Evolutionary conservation across 2,797 vertebrate genomes (phyloP), one percentile per base, ranked within the genome.

Genomic region (Philypnodon macrostomus): DNA sequence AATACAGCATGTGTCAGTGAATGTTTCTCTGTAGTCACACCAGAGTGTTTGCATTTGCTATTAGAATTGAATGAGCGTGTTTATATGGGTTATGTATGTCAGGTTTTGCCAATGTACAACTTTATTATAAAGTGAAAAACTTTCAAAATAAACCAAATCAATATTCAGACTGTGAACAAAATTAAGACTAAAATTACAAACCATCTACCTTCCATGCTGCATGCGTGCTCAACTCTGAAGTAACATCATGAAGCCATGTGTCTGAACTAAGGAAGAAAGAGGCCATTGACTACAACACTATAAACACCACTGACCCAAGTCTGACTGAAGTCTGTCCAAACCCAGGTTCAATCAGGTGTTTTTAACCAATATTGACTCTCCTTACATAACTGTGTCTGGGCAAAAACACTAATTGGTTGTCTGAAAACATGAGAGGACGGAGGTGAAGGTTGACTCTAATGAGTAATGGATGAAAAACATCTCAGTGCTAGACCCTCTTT

Each of bases 281-380:
- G 49, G 59, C 54, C 76, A 72, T 87, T 87, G 76, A 86, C 56
- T 40, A 47, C 53, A 50, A 32, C 23, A 27, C 46, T 48, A 51
- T 69, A 71, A 84, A 84, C 79, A 75, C 46, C 60, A 52, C 58
- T 33, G 54, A 17, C 33, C 17, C 40, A 34, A 1, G 51, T 45
- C 56, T 33, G 65, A 81, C 70, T 79, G 68, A 86, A 80, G 68
- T 73, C 40, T 54, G 58, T 77, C 77, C 78, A 81, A 73, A 58
- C 54, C 47, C 53, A 35, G 41, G 47, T 67, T 68, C 61, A 65
- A 63, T 66, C 67, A 63, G 69, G 66, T 79, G 72, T 84, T 89
- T 86, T 80, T 48, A 71, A 55, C 77, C 80, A 90, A 90, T 88
- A 87, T 90, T 89, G 76, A 79, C 80, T 55, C 55, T 80, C 67